phyloP scores from a whole-genome alignment of 2,888 invertebrate species.

The Muschampia plurimacula region DNA sequence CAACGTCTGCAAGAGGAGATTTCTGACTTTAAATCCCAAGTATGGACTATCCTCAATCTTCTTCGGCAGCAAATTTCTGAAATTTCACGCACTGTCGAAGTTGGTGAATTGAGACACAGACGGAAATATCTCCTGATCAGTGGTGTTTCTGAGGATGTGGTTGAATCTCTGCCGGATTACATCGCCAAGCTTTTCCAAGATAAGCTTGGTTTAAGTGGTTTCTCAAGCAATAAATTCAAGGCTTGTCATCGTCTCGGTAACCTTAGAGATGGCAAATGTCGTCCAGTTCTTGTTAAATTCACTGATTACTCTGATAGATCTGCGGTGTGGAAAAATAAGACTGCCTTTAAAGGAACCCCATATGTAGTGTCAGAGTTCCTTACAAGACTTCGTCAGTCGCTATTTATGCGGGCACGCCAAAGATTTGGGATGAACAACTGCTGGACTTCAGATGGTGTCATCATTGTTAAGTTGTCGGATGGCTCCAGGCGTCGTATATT shows the following conservation, averaged over 20 bases:
- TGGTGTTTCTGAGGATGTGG: not conserved
- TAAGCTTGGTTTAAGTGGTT: constrained; percentile 5
- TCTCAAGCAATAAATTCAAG: not conserved
- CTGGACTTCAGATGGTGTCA: constrained; percentile 5
- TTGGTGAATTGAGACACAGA: constrained; percentile 1
- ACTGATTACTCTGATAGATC: not conserved
- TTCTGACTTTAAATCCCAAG: not conserved
- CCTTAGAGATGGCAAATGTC: not conserved
- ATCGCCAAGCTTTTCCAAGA: constrained; percentile 5
- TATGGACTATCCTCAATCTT: not conserved
- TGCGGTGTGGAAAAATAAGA: constrained; percentile 8
- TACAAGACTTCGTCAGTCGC: not conserved
- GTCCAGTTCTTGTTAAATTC: not conserved
- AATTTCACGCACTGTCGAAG: not conserved
- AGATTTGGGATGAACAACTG: not conserved
- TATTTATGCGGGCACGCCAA: not conserved
- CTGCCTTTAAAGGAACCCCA: not conserved
- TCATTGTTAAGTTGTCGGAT: not conserved
- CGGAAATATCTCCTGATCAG: not conserved
- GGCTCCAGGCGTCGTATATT: not conserved
- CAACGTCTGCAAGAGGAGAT: not conserved
- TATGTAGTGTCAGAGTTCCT: constrained; percentile 11
- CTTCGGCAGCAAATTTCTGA: not conserved
- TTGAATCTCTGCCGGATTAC: not conserved
- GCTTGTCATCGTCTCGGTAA: not conserved